These are phyloP conservation scores for Nowickia ferox DNA, from an alignment of 2,888 invertebrate genomes.

Conservation along the genomic window DNA sequence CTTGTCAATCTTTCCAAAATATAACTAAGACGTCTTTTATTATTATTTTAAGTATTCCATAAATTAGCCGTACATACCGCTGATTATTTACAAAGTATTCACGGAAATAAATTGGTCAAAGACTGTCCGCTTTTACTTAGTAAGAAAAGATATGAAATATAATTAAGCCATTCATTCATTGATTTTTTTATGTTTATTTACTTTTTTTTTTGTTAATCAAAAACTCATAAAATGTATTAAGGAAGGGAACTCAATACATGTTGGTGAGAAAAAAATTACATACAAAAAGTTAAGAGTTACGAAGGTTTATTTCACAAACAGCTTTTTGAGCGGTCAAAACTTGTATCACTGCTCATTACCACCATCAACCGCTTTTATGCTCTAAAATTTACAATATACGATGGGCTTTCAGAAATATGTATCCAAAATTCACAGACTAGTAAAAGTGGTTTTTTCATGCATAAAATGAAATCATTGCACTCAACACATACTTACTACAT, in stretches of 20 bases:
- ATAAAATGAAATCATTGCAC: conserved; percentile 26
- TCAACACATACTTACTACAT: no score
- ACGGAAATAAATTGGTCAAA: no score
- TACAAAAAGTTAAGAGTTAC: conserved; percentile 9
- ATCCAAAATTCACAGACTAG: conserved; percentile 35
- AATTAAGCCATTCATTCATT: neutral
- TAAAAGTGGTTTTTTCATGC: conserved; percentile 49
- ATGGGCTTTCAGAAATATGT: conserved; percentile 22
- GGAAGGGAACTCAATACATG: neutral
- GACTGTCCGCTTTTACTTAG: no score
- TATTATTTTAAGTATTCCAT: no score
- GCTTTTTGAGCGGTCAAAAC: conserved; percentile 40
- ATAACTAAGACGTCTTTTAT: no score
- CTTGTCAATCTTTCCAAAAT: no score
- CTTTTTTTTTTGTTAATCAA: no score
- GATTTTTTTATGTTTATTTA: no score
- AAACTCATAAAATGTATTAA: neutral
- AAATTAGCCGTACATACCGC: no score
- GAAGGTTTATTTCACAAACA: conserved; percentile 53
- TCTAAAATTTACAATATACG: conserved; percentile 12
- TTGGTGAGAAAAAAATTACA: neutral
- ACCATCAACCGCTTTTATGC: neutral
- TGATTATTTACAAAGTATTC: no score
- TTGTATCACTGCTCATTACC: conserved; percentile 21
- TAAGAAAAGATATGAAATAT: no score